These are phyloP conservation scores for Antechinus flavipes DNA, from an alignment of 2,113 vertebrate genomes.

Conservation along the genomic window DNA sequence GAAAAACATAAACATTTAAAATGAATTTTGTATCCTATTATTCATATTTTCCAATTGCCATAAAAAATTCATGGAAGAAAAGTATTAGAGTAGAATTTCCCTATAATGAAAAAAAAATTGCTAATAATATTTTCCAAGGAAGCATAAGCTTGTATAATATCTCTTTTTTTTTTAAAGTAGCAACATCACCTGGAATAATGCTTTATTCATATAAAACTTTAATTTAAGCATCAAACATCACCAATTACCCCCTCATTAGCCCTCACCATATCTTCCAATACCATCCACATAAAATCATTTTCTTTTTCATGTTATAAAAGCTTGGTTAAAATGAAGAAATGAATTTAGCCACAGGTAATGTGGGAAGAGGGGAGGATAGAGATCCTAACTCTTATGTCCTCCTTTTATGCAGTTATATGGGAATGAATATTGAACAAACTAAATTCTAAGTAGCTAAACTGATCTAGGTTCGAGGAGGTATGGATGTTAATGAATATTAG, in stretches of 20 bases:
- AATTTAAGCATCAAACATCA: neutral
- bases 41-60: slow-evolving; percentile 8
- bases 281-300: neutral
- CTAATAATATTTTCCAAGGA: neutral
- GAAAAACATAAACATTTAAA: neutral
- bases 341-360: neutral
- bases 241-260: neutral
- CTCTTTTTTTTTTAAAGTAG: neutral
- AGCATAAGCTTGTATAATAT: neutral
- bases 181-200: neutral
- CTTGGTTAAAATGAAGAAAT: neutral
- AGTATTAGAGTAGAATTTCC: neutral
- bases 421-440: neutral
- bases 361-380: neutral
- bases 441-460: neutral
- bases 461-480: neutral
- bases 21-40: neutral
- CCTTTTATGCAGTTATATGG: neutral
- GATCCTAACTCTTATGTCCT: neutral
- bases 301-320: neutral
- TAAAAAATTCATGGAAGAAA: slow-evolving; percentile 24
- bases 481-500: neutral
- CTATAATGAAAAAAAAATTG: neutral
- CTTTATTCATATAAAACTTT: neutral
- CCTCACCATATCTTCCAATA: neutral